These are phyloP conservation scores for Pterostichus niger DNA, from an alignment of 2,888 invertebrate genomes.

Conservation along the genomic window DNA sequence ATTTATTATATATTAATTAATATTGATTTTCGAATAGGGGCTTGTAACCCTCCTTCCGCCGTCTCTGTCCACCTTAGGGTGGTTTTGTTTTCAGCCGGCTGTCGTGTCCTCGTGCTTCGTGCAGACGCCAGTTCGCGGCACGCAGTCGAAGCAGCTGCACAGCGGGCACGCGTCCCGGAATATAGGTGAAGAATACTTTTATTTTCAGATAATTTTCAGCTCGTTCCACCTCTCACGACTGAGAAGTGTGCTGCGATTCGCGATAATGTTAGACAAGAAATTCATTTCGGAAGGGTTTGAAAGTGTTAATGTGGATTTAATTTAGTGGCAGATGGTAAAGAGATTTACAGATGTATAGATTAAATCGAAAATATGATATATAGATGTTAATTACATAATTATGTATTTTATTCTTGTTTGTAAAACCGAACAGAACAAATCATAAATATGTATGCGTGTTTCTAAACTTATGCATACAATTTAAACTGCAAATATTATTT, in stretches of 20 bases:
- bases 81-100: constrained; percentile 1
- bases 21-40: no score
- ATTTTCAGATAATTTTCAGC: constrained; percentile 48
- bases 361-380: background rate
- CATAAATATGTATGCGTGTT: no score
- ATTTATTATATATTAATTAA: no score
- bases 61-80: no score
- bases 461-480: no score
- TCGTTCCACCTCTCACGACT: constrained; percentile 32
- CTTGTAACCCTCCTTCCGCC: no score
- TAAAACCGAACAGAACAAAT: no score
- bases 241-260: constrained; percentile 18
- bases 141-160: constrained; percentile 73
- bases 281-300: background rate
- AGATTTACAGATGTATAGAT: background rate
- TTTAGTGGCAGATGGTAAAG: constrained; percentile 29
- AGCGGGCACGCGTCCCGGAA: constrained; percentile 72
- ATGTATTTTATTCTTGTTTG: no score
- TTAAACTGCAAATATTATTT: no score
- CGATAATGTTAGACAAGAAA: constrained; percentile 15
- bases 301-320: constrained; percentile 35
- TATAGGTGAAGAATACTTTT: constrained; percentile 71
- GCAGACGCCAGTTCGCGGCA: constrained; percentile 14
- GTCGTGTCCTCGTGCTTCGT: constrained; percentile 1
- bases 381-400: no score